These are phyloP conservation scores for Allophyes oxyacanthae DNA, from an alignment of 2,888 invertebrate genomes.

Conservation along the genomic window DNA sequence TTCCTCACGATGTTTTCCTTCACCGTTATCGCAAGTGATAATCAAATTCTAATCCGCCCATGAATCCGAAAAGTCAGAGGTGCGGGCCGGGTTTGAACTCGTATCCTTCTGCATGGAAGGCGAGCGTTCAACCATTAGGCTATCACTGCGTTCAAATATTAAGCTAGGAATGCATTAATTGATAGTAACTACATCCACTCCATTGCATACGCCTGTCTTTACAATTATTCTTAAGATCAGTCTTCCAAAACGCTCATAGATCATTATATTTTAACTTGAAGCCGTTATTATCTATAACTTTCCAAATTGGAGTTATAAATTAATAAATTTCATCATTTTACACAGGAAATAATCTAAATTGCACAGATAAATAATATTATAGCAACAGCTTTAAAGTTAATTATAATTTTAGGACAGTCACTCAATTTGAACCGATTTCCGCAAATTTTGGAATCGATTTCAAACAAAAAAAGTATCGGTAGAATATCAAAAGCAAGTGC, in stretches of 20 bases:
- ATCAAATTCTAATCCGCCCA: too few species aligned
- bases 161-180: constrained; percentile 19
- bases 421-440: constrained; percentile 28
- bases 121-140: too few species aligned
- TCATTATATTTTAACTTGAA: constrained; percentile 13
- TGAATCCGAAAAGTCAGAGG: too few species aligned
- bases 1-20: too few species aligned
- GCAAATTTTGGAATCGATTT: constrained; percentile 43
- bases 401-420: constrained; percentile 20
- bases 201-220: neutral
- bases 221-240: neutral
- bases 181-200: neutral
- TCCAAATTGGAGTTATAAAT: constrained; percentile 37
- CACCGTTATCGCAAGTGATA: too few species aligned
- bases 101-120: too few species aligned
- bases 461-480: constrained; percentile 33
- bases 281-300: constrained; percentile 28
- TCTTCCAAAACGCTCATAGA: neutral
- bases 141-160: too few species aligned
- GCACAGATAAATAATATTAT: constrained; percentile 24
- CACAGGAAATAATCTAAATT: constrained; percentile 47
- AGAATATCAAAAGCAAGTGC: constrained; percentile 36
- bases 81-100: too few species aligned
- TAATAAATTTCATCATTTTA: constrained; percentile 25
- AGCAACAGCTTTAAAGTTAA: constrained; percentile 6